phyloP scores from a whole-genome alignment of 1,140 invertebrate genomes.

The Drosophila quadrilineata region DNA sequence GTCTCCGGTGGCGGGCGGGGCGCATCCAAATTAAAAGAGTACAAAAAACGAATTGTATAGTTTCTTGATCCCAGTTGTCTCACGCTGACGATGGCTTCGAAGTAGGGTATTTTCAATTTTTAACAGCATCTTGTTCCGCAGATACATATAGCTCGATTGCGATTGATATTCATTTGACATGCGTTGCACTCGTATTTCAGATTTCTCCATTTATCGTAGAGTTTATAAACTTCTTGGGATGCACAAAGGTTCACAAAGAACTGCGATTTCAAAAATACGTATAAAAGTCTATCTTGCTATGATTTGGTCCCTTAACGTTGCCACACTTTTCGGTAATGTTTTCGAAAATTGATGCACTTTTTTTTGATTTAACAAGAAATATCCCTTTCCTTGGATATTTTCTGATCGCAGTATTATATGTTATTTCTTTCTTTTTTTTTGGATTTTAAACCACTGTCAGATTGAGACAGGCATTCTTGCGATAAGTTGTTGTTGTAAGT shows the following conservation, averaged over 20 bases:
- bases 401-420: not conserved
- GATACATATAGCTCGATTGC: constrained; percentile 78
- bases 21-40: constrained; percentile 86
- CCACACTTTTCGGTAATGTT: too few species aligned
- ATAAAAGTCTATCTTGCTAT: too few species aligned
- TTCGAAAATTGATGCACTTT: too few species aligned
- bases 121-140: constrained; percentile 84
- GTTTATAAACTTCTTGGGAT: constrained; percentile 23
- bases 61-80: constrained; percentile 91
- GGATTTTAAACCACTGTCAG: constrained; percentile 62
- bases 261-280: constrained; percentile 1
- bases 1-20: constrained; percentile 21
- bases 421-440: constrained; percentile 16
- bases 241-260: constrained; percentile 39
- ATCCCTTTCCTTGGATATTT: not conserved
- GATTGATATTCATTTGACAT: constrained; percentile 76
- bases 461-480: constrained; percentile 55
- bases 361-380: too few species aligned
- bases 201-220: constrained; percentile 80
- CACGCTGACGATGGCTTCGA: constrained; percentile 89
- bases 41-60: constrained; percentile 92
- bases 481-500: constrained; percentile 4
- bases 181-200: constrained; percentile 70
- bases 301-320: too few species aligned
- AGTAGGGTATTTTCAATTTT: constrained; percentile 87